Evolutionary conservation across 2,113 vertebrate genomes (phyloP), one percentile per base, ranked within the genome.

Genomic region (Rhadina sibilatrix): DNA sequence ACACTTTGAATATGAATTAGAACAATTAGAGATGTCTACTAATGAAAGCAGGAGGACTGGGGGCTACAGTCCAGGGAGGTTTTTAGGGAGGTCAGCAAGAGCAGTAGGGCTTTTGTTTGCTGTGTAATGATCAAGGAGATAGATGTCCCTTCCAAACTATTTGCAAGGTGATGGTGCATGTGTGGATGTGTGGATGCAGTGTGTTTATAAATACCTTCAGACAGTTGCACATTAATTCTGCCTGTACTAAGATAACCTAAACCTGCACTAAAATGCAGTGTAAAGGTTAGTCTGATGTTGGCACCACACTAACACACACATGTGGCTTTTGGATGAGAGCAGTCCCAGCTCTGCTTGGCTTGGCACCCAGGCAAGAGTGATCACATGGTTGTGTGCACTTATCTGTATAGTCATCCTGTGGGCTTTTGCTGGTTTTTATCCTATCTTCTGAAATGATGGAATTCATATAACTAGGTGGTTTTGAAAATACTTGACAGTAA

Each of bases 201-300:
- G 24, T 59, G 16, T 81, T 12, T 76, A 23, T 75, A 60, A 90
- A 64, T 71, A 54, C 52, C n/a, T 60, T 27, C 46, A 66, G 44
- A 52, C 9, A 56, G 61, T 69, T 93, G 84, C 72, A 90, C 31
- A 16, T 90, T 60, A 91, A 69, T 35, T 80, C 27, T 87, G 37
- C 35, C 17, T 1, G 1, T 79, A 11, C 53, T 79, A 7, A 77
- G 69, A 42, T 35, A 63, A 63, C 50, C 50, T 69, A n/a, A 91
- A 71, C 18, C 33, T 66, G 24, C 59, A 21, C 44, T 85, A 64
- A 84, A 80, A 44, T 31, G 40, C 37, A 21, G 60, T 52, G 30
- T 94, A 76, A 95, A 94, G 79, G 92, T 94, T 95, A 60, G 24
- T 18, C 35, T 72, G 82, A 28, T 88, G 28, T n/a, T 76, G 85